A percentile compares a stretch with the other conserved stretches of the same genome.
Conservation (phyloP, 2,113 vertebrate species). For the Macrotis lagotis region DNA sequence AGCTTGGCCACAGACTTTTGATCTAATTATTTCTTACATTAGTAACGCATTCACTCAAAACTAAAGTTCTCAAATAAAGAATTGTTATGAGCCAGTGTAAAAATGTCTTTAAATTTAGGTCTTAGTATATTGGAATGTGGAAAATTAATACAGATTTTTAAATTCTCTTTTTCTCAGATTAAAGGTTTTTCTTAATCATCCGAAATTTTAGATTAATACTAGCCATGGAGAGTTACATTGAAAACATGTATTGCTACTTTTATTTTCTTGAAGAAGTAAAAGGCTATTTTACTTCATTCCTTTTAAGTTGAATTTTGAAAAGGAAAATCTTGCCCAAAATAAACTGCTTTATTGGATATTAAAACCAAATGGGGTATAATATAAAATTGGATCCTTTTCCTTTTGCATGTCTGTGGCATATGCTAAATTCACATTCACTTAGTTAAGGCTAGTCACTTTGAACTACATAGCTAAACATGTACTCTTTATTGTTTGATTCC, state of each 20-base stretch:
- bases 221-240: slow-evolving; percentile 22
- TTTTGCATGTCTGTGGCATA: slow-evolving; percentile 25
- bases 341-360: slow-evolving; percentile 51
- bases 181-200: neutral
- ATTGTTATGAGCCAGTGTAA: slow-evolving; percentile 2
- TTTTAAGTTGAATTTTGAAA: slow-evolving; percentile 46
- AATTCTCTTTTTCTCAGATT: slow-evolving; percentile 12
- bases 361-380: slow-evolving; percentile 37
- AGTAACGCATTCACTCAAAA: slow-evolving; percentile 22
- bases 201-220: slow-evolving; percentile 38
- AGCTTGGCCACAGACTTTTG: neutral
- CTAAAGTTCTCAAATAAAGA: slow-evolving; percentile 27
- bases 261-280: slow-evolving; percentile 51
- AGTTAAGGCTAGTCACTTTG: slow-evolving; percentile 41
- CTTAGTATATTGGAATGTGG: slow-evolving; percentile 3
- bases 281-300: slow-evolving; percentile 37
- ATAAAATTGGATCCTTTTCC: slow-evolving; percentile 15
- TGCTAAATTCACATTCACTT: slow-evolving; percentile 69
- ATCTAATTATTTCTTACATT: neutral
- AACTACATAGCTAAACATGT: slow-evolving; percentile 69
- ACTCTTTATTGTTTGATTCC: slow-evolving; percentile 78
- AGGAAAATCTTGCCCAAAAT: slow-evolving; percentile 56
- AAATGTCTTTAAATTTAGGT: neutral
- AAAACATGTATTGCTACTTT: neutral
- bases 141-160: slow-evolving; percentile 4